Base-by-base conservation (phyloP, 2,888 invertebrate species). In the Auanema sp. region DNA sequence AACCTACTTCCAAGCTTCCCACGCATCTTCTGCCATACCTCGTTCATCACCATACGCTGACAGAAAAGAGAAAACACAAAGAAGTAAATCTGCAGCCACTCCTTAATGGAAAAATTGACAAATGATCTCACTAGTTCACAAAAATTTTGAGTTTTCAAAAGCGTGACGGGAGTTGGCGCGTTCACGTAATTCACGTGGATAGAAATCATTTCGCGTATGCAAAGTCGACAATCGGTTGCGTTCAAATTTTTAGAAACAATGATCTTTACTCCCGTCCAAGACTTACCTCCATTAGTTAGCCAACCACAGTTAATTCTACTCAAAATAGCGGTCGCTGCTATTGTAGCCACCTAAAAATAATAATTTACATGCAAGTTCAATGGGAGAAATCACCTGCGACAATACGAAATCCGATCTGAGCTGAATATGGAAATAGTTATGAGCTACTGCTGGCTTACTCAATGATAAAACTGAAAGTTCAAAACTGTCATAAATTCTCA, bases 1-100 rank as follows among this genome's bases (percentile, higher is more conserved):
- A 23, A 44, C 61, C 33, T n/a, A 61, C 61, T 57, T 62, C 65
- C 65, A 65, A 12, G 61, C 65, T 25, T 58, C 79, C 24, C 68
- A 54, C 47, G 79, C 78, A 60, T 82, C 82, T 54, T 82, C 82
- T 14, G 79, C 70, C 82, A 82, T 82, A 25, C 82, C 82, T 43
- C 67, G 58, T 44, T 82, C 82, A 60, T 82, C 82, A 11, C 79
- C 80, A 58, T 81, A 78, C 8, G 80, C 79, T 10, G 79, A 79
- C 8, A 82, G 60, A 57, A 81, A 81, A 1, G 79, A 78, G 64
- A 80, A 83, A 14, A 77, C 64, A 43, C 80, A 56, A 10, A 82
- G 68, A 4, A 75, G 60, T 11, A 76, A 68, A 41, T 74, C 68
- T 50, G 49, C 21, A 58, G 51, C 54, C 18, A n/a, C 33, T 33